Conservation (phyloP, 2,797 vertebrate species). For the Microchirus variegatus region DNA sequence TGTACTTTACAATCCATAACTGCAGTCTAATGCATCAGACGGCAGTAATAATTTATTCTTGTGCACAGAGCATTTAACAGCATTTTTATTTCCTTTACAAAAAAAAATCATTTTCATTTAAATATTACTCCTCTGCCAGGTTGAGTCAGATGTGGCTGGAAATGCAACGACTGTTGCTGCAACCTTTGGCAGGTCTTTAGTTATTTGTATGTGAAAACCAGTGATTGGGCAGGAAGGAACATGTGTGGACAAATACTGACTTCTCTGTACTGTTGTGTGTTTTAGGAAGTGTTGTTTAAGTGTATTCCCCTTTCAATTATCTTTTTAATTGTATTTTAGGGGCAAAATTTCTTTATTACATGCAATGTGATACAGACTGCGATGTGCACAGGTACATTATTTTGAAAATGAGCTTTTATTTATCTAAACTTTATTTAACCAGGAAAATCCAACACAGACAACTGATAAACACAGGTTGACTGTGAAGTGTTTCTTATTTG, state of each 20-base stretch:
- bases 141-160: slow-evolving; percentile 8
- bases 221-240: slow-evolving; percentile 27
- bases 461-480: no score
- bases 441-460: no score
- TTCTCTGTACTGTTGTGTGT: background rate
- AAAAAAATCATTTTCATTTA: background rate
- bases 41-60: no score
- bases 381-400: background rate
- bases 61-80: background rate
- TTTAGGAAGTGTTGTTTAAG: no score
- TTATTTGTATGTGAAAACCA: slow-evolving; percentile 10
- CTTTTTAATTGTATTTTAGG: no score
- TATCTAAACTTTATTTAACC: no score
- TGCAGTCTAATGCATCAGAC: no score
- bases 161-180: background rate
- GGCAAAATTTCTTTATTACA: background rate
- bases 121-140: slow-evolving; percentile 2
- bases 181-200: slow-evolving; percentile 3
- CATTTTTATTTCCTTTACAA: slow-evolving; percentile 1
- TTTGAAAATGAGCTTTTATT: no score
- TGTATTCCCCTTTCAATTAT: background rate
- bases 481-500: no score
- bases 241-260: slow-evolving; percentile 11
- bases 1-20: background rate
- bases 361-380: slow-evolving; percentile 3